These are phyloP conservation scores for Vultur gryphus DNA, from an alignment of 2,797 vertebrate species.

Conservation along the genomic window DNA sequence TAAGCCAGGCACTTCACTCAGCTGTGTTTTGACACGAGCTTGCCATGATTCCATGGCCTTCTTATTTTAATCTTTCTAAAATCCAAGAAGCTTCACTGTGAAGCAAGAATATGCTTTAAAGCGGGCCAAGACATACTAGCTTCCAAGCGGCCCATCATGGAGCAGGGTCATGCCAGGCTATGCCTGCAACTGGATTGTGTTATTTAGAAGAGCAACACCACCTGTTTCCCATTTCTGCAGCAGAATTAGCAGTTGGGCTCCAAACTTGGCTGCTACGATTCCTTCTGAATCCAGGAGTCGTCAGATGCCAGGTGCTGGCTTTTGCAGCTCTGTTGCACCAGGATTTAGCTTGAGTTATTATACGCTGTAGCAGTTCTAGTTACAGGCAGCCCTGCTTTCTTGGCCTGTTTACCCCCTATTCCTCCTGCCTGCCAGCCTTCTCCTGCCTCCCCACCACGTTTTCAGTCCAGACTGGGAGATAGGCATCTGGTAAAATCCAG, in stretches of 20 bases:
- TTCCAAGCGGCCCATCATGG: neutral
- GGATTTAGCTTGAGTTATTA: neutral
- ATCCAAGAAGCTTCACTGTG: neutral
- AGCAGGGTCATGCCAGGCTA: neutral
- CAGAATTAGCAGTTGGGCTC: neutral
- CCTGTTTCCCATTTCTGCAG: neutral
- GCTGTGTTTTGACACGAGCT: neutral
- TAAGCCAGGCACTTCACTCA: neutral
- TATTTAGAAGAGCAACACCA: neutral
- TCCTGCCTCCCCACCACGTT: accelerated
- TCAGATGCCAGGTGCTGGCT: neutral
- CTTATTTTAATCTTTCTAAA: neutral
- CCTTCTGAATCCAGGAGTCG: neutral
- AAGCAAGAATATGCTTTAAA: neutral
- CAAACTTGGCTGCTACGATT: neutral
- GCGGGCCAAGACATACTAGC: neutral
- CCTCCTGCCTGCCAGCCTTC: neutral
- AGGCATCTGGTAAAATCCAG: neutral
- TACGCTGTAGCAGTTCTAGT: neutral
- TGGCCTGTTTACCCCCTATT: neutral
- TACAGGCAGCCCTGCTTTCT: neutral
- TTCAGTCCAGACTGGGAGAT: neutral
- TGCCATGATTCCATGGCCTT: neutral
- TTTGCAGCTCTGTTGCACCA: neutral
- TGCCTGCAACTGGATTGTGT: neutral